Conservation (phyloP, 2,113 vertebrate genomes). For the Murina feae region DNA sequence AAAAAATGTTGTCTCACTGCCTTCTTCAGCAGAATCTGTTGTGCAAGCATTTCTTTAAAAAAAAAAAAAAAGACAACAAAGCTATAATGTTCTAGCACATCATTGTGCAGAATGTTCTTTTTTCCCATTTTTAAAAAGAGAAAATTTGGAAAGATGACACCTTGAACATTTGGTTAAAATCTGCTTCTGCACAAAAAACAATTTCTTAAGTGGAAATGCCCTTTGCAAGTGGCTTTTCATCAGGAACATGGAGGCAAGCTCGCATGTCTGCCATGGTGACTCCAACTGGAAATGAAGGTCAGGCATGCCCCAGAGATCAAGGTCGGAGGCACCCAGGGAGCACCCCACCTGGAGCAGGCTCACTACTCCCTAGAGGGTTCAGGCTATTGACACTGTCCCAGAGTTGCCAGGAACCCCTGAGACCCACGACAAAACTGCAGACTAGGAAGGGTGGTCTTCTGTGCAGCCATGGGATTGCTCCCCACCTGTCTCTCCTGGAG, state of each 20-base stretch:
- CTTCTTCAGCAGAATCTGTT: constrained; percentile 42
- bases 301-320: background rate
- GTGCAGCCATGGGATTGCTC: background rate
- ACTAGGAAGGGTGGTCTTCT: background rate
- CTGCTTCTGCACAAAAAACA: background rate
- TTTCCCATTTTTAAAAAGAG: background rate
- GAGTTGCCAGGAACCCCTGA: background rate
- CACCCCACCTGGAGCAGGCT: background rate
- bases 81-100: background rate
- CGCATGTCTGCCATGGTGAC: background rate
- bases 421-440: background rate
- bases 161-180: background rate
- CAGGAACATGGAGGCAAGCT: background rate
- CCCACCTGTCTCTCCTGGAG: background rate
- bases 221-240: background rate
- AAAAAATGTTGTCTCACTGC: constrained; percentile 53
- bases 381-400: background rate
- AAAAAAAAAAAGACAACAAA: background rate
- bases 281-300: background rate
- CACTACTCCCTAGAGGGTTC: background rate
- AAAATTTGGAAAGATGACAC: background rate
- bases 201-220: background rate
- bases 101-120: background rate
- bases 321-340: background rate
- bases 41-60: constrained; percentile 24